A percentile compares a stretch with the other conserved stretches of the same genome.
phyloP scores from a whole-genome alignment of 2,888 invertebrate species.

The Leptinotarsa tumamoca region DNA sequence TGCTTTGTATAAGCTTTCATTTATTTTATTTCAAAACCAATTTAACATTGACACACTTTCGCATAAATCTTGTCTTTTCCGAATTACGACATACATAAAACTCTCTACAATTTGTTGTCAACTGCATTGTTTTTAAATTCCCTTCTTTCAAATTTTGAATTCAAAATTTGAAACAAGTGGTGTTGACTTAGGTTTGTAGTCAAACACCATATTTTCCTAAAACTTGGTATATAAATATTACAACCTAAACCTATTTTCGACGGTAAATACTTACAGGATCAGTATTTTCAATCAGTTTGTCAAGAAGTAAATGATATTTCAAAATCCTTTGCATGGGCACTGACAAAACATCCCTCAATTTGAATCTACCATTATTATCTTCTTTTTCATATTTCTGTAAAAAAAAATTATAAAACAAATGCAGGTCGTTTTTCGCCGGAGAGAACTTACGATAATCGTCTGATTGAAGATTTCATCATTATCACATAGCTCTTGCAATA shows the following conservation, averaged over 20 bases:
- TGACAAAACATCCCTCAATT: constrained; percentile 93
- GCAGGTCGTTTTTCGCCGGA: not conserved
- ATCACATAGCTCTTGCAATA: constrained; percentile 81
- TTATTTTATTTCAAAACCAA: too few species aligned
- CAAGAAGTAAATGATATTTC: constrained; percentile 94
- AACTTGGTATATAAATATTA: not conserved
- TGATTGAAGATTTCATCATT: constrained; percentile 75
- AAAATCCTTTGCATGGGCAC: constrained; percentile 99
- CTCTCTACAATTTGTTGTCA: too few species aligned
- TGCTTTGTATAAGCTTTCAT: too few species aligned
- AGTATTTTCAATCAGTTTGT: constrained; percentile 89
- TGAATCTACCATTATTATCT: constrained; percentile 94
- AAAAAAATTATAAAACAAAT: constrained; percentile 1
- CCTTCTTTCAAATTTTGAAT: too few species aligned
- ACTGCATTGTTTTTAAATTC: too few species aligned
- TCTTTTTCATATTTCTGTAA: constrained; percentile 90
- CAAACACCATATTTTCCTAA: too few species aligned
- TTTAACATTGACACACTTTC: too few species aligned
- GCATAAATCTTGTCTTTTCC: too few species aligned
- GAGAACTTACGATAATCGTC: constrained; percentile 74
- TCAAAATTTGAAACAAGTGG: too few species aligned
- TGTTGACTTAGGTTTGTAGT: too few species aligned
- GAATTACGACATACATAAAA: too few species aligned
- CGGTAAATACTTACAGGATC: constrained; percentile 73
- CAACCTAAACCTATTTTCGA: not conserved